Percentiles rank a stretch among this genome's conserved stretches.
phyloP scores from a whole-genome alignment of 2,888 invertebrate species.

The Euzophera pinguis region DNA sequence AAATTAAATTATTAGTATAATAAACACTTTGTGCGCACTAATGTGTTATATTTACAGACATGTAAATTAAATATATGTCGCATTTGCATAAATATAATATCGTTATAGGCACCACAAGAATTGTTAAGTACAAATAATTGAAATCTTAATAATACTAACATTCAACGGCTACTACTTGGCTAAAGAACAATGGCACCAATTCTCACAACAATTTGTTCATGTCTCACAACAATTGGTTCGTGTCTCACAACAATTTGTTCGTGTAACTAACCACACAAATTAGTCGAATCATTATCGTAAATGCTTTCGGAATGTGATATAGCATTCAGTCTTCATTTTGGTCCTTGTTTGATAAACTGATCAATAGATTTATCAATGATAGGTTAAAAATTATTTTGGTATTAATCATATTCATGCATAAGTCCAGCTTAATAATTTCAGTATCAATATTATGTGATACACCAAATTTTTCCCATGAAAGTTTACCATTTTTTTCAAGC shows the following conservation, averaged over 20 bases:
- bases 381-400: not conserved
- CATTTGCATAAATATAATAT: not conserved
- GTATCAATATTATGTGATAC: not conserved
- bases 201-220: no score
- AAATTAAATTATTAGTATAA: not conserved
- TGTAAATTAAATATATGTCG: not conserved
- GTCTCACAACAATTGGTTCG: no score
- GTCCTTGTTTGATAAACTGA: slow-evolving; percentile 13
- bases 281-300: slow-evolving; percentile 27
- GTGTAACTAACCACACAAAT: slow-evolving; percentile 41
- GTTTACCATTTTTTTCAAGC: not conserved
- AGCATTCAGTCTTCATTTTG: slow-evolving; percentile 38
- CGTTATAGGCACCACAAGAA: slow-evolving; percentile 28
- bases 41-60: not conserved
- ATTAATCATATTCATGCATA: not conserved
- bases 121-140: slow-evolving; percentile 34
- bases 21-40: not conserved
- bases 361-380: not conserved
- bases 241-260: slow-evolving; percentile 23
- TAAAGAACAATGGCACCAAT: slow-evolving; percentile 21
- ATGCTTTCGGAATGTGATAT: slow-evolving; percentile 53
- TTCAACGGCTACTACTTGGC: slow-evolving; percentile 19
- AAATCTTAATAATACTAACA: slow-evolving; percentile 43
- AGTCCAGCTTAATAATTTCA: slow-evolving; percentile 3
- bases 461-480: not conserved